A percentile compares a stretch with the other conserved stretches of the same genome.
Evolutionary conservation across 2,888 invertebrate species (phyloP).

Genomic region (Meteorus cinctellus): DNA sequence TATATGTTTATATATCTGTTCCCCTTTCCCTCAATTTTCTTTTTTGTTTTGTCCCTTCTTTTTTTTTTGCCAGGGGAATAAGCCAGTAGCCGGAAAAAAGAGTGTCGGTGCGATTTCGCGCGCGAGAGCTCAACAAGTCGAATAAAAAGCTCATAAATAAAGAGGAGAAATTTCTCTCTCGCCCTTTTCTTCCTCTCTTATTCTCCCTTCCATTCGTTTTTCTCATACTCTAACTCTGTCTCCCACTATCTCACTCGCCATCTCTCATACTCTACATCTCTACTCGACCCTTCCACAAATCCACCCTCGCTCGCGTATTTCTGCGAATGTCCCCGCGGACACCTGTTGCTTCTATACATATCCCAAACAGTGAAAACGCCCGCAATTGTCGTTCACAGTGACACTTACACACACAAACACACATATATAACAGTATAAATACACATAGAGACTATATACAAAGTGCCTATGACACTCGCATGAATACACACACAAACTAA

Average conservation of each 20-base stretch:
- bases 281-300: slow-evolving; percentile 56
- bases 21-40: slow-evolving; percentile 46
- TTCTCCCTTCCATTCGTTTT: slow-evolving; percentile 56
- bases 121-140: slow-evolving; percentile 71
- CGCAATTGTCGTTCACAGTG: slow-evolving; percentile 40
- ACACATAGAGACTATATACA: neutral
- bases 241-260: slow-evolving; percentile 48
- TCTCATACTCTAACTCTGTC: slow-evolving; percentile 50
- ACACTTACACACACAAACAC: slow-evolving; percentile 14
- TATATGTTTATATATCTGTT: slow-evolving; percentile 37
- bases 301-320: slow-evolving; percentile 65
- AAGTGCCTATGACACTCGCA: neutral
- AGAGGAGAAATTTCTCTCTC: slow-evolving; percentile 63
- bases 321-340: slow-evolving; percentile 73
- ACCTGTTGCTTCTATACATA: slow-evolving; percentile 68
- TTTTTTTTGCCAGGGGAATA: slow-evolving; percentile 25
- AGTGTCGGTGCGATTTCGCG: slow-evolving; percentile 49
- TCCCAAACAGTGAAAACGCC: slow-evolving; percentile 19
- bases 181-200: slow-evolving; percentile 56
- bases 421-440: neutral
- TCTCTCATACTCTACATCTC: slow-evolving; percentile 56
- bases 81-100: slow-evolving; percentile 42
- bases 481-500: slow-evolving; percentile 12
- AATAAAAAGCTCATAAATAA: slow-evolving; percentile 74
- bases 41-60: slow-evolving; percentile 47